A percentile compares a stretch with the other conserved stretches of the same genome.
These are phyloP conservation scores for Copidosoma floridanum DNA, from an alignment of 1,140 invertebrate genomes.

Conservation along the genomic window DNA sequence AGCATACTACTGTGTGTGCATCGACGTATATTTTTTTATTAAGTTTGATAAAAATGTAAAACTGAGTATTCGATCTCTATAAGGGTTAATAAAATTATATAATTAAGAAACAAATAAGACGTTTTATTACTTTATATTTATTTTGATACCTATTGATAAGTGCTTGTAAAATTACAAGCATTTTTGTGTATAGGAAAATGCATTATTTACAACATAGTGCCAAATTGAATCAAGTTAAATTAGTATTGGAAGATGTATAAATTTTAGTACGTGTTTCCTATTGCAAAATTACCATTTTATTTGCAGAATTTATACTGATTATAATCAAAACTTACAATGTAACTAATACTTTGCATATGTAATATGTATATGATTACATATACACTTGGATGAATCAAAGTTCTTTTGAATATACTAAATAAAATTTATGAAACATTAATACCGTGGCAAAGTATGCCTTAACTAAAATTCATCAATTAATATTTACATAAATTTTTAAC, in stretches of 20 bases:
- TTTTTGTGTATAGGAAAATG: conserved; percentile 22
- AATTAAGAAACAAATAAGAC: conserved; percentile 2
- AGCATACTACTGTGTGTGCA: no score
- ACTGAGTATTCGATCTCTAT: no score
- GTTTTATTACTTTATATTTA: conserved; percentile 17
- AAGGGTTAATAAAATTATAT: neutral
- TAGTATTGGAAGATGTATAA: conserved; percentile 17
- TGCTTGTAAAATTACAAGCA: conserved; percentile 23
- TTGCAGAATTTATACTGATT: no score
- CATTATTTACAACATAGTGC: conserved; percentile 11
- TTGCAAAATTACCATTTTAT: no score
- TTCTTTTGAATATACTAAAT: conserved; percentile 6
- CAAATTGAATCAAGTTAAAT: conserved; percentile 11
- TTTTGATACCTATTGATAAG: conserved; percentile 20
- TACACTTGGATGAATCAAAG: no score
- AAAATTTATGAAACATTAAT: conserved; percentile 17
- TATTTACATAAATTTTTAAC: conserved; percentile 22
- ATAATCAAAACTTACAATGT: no score
- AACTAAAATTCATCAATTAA: no score
- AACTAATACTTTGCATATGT: no score
- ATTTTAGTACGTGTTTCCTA: neutral
- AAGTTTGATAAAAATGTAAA: no score
- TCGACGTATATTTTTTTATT: no score
- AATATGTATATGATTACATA: no score
- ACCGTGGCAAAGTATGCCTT: neutral